Evolutionary conservation across 2,113 vertebrate species (phyloP).

Genomic region (Leptodactylus fuscus): DNA sequence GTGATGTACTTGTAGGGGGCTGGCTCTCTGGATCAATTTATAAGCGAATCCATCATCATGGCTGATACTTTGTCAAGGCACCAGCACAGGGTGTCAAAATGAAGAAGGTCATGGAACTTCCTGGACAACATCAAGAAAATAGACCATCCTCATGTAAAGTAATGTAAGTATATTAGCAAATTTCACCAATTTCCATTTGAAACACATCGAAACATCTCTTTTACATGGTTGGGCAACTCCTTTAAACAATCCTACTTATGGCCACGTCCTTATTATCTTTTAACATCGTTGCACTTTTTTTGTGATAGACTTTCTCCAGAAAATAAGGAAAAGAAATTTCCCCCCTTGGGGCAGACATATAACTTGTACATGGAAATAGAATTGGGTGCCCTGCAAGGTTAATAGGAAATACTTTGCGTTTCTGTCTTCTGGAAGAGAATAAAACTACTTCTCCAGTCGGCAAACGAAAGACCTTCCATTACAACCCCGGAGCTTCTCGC

Average conservation of each 20-base stretch:
- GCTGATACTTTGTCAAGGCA: too few relatives aligned
- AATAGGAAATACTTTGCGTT: slow-evolving; percentile 42
- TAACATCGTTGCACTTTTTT: background rate
- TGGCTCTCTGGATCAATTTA: too few relatives aligned
- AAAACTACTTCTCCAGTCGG: background rate
- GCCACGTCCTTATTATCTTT: background rate
- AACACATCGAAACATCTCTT: background rate
- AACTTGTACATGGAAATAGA: background rate
- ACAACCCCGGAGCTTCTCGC: background rate
- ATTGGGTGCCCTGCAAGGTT: slow-evolving; percentile 46
- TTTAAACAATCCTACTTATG: background rate
- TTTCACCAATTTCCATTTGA: background rate
- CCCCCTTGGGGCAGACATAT: background rate
- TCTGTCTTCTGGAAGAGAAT: slow-evolving; percentile 34
- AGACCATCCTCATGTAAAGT: too few relatives aligned
- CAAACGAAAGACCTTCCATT: background rate
- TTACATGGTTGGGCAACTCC: too few relatives aligned
- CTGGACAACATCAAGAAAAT: too few relatives aligned
- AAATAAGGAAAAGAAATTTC: background rate
- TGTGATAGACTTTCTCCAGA: background rate
- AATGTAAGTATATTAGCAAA: too few relatives aligned
- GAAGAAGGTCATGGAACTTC: too few relatives aligned
- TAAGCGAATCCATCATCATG: too few relatives aligned
- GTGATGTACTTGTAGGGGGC: too few relatives aligned
- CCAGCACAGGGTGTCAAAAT: too few relatives aligned